A percentile compares a stretch with the other conserved stretches of the same genome.
Evolutionary conservation across 2,113 vertebrate genomes (phyloP).

Genomic region (Porphyrio hochstetteri): DNA sequence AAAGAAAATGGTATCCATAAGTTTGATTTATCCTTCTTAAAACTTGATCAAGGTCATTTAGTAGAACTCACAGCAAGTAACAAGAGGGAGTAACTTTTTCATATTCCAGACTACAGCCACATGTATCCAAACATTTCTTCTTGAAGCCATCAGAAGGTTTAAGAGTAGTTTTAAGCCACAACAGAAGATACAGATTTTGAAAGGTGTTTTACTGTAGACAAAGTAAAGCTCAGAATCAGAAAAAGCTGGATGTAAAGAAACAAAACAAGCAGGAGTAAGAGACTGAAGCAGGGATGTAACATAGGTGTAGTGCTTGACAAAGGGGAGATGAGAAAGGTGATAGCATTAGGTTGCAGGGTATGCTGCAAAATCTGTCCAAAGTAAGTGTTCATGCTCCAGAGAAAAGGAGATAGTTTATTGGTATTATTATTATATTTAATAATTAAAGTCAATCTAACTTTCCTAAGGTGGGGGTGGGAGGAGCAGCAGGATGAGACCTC

Average conservation of each 20-base stretch:
- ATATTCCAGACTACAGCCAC: background rate
- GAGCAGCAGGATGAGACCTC: background rate
- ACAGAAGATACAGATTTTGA: background rate
- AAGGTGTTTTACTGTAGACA: background rate
- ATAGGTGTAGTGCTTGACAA: too few species aligned
- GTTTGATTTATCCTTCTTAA: background rate
- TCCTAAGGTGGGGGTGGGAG: accelerated
- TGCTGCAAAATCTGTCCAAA: too few species aligned
- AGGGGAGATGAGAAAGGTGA: too few species aligned
- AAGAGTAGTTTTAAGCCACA: background rate
- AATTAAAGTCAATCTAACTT: background rate
- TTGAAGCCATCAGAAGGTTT: background rate
- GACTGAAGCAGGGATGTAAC: too few species aligned
- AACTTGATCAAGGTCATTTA: background rate
- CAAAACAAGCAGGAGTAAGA: too few species aligned
- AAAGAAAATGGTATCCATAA: background rate
- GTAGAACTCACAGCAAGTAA: background rate
- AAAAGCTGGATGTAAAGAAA: too few species aligned
- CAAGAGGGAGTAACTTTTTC: background rate
- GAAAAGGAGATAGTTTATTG: too few species aligned
- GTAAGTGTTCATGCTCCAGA: too few species aligned
- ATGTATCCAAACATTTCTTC: background rate
- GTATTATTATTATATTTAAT: too few species aligned
- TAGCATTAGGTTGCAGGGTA: too few species aligned
- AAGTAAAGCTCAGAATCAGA: background rate